Conservation (phyloP, 2,797 vertebrate genomes). For the Tarsius wallacei region DNA sequence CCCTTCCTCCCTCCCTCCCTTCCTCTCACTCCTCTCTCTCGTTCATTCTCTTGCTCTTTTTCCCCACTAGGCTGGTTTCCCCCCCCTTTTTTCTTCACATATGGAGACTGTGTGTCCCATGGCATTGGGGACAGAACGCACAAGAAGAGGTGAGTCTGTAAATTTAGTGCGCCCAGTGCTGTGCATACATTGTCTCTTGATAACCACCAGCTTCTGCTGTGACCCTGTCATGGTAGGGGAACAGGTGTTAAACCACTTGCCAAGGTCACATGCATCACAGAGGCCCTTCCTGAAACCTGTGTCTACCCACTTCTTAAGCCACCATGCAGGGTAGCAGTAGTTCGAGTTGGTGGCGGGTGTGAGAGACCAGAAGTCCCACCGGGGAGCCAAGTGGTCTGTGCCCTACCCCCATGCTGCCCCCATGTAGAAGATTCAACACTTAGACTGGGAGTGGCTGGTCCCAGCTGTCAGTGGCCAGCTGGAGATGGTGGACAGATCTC, state of each 20-base stretch:
- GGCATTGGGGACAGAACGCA: accelerated
- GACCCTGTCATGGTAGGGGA: accelerated
- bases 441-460: not conserved
- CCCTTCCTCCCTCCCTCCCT: too few species aligned
- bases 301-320: not conserved
- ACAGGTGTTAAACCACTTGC: not conserved
- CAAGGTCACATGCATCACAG: not conserved
- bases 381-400: accelerated
- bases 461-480: not conserved
- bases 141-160: too few species aligned
- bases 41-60: not conserved
- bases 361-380: not conserved
- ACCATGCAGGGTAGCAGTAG: not conserved
- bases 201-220: not conserved
- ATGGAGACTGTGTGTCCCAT: not conserved
- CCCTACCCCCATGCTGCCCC: accelerated
- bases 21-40: not conserved
- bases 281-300: not conserved
- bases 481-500: too few species aligned
- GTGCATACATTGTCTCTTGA: not conserved
- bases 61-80: accelerated
- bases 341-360: not conserved
- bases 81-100: not conserved
- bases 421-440: not conserved
- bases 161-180: not conserved